A percentile compares a stretch with the other conserved stretches of the same genome.
Evolutionary conservation across 2,888 invertebrate genomes (phyloP).

Genomic region (Apantesis nais): DNA sequence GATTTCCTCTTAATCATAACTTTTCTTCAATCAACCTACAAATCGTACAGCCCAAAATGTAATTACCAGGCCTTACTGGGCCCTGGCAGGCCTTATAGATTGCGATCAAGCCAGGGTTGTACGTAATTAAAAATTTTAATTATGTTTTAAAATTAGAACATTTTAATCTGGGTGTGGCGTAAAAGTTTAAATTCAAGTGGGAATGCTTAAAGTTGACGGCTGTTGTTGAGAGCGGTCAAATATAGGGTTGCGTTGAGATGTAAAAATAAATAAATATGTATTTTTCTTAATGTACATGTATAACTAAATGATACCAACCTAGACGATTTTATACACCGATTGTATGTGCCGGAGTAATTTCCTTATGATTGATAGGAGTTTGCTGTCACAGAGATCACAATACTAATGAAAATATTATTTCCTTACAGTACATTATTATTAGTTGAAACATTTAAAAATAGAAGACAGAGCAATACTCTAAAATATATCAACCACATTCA

Average conservation of each 20-base stretch:
- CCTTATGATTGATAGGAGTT: too few relatives aligned
- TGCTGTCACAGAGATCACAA: too few relatives aligned
- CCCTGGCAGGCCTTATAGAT: constrained; percentile 53
- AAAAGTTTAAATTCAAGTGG: constrained; percentile 53
- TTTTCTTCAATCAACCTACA: constrained; percentile 61
- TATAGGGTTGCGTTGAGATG: constrained; percentile 45
- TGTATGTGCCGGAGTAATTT: too few relatives aligned
- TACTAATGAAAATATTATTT: too few relatives aligned
- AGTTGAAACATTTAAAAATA: too few relatives aligned
- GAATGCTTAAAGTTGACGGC: constrained; percentile 56
- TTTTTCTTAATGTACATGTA: neutral
- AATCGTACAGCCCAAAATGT: constrained; percentile 66
- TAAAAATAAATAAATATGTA: neutral
- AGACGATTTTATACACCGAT: neutral
- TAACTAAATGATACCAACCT: neutral
- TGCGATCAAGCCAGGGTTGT: constrained; percentile 66
- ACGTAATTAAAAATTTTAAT: constrained; percentile 57
- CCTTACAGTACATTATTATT: too few relatives aligned
- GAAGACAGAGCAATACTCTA: too few relatives aligned
- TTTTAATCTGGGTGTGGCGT: constrained; percentile 54
- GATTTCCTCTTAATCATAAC: constrained; percentile 56
- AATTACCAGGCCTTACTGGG: constrained; percentile 60
- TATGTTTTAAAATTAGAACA: constrained; percentile 47
- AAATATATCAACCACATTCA: too few relatives aligned
- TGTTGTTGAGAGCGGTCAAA: constrained; percentile 39